Percentiles rank a stretch among this genome's conserved stretches.
phyloP scores from a whole-genome alignment of 2,888 invertebrate species.

The Lepidocyrtinus sp. region DNA sequence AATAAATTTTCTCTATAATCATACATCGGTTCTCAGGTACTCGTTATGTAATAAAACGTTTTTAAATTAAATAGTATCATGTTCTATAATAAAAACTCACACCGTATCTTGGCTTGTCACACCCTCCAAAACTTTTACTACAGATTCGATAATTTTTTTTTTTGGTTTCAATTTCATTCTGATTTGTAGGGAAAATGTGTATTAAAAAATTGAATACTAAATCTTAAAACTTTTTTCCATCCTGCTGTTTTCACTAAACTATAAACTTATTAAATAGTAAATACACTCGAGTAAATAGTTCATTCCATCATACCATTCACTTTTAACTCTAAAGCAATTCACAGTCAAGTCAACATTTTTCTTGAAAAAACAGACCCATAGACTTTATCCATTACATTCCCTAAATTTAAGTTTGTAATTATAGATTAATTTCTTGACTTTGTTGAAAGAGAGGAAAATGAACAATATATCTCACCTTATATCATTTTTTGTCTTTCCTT shows the following conservation, averaged over 20 bases:
- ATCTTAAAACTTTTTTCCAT: neutral
- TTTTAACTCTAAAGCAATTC: conserved; percentile 9
- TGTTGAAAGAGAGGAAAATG: conserved; percentile 13
- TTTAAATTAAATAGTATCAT: conserved; percentile 25
- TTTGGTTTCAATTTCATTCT: neutral
- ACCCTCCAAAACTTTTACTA: neutral
- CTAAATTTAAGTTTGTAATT: conserved; percentile 6
- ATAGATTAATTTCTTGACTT: conserved; percentile 13
- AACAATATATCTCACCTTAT: no score
- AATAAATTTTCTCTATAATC: conserved; percentile 29
- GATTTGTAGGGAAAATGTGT: neutral
- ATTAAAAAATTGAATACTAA: neutral
- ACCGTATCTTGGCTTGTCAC: conserved; percentile 4
- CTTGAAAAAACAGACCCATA: conserved; percentile 13
- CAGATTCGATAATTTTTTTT: neutral
- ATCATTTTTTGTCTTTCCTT: conserved; percentile 7
- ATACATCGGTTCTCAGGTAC: conserved; percentile 61
- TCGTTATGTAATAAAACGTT: conserved; percentile 45
- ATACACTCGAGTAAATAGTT: neutral
- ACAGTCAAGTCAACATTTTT: conserved; percentile 7
- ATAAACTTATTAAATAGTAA: neutral
- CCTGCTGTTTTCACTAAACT: neutral
- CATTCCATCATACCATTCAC: neutral
- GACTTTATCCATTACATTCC: conserved; percentile 10
- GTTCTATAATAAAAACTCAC: no score